Evolutionary conservation across 1,140 invertebrate genomes (phyloP), one percentile per base, ranked within the genome.

Genomic region (Berghia stephanieae): DNA sequence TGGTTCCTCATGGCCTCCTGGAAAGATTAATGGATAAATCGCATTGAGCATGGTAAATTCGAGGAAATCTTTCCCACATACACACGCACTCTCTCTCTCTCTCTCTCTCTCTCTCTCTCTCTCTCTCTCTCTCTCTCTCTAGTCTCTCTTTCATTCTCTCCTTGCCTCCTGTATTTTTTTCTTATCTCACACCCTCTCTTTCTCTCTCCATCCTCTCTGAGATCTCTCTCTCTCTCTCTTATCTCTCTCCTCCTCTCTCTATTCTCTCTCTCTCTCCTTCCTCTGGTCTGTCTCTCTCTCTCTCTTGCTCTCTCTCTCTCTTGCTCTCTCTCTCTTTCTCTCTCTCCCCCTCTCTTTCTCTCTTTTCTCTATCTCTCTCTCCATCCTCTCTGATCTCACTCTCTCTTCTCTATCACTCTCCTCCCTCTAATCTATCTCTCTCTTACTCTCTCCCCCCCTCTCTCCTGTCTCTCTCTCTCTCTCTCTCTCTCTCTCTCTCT

Each of bases 31-130:
- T n/a, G n/a, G n/a, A n/a, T n/a, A n/a, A n/a, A n/a, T n/a, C n/a
- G n/a, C n/a, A n/a, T n/a, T n/a, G n/a, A n/a, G n/a, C n/a, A n/a
- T n/a, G n/a, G n/a, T n/a, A n/a, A n/a, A n/a, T n/a, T n/a, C n/a
- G n/a, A n/a, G n/a, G n/a, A n/a, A n/a, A n/a, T n/a, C n/a, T n/a
- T n/a, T n/a, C n/a, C n/a, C n/a, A n/a, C n/a, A n/a, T n/a, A n/a
- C n/a, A n/a, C n/a, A n/a, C n/a, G n/a, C n/a, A n/a, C 38, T 24
- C 66, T 42, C 66, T 13, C 66, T 68, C 66, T 68, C 66, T 68
- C 66, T 68, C 66, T 36, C 66, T 68, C 66, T 68, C 66, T 16
- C 66, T 68, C 66, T 68, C 27, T 68, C 66, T 34, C 66, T 68
- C 36, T 38, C 66, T 13, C 36, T 68, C 66, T 31, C 21, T 44